Evolutionary conservation across 2,888 invertebrate genomes (phyloP).

Genomic region (Eurytoma californica): DNA sequence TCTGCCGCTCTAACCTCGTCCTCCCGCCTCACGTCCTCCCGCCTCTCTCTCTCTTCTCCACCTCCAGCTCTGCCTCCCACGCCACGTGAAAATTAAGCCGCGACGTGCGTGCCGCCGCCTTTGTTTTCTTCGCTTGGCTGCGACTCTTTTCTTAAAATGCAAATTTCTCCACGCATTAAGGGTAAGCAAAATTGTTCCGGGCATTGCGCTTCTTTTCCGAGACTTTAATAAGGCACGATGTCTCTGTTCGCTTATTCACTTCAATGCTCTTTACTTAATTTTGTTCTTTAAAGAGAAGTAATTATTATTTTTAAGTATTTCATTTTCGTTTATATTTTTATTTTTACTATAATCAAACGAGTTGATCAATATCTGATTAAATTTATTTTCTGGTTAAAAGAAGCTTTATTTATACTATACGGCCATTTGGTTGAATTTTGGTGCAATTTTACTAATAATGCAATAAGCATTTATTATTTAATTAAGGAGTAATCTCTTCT

Average conservation of each 20-base stretch:
- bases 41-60: no score
- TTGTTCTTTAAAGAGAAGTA: neutral
- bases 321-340: neutral
- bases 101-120: neutral
- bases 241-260: neutral
- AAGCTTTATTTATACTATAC: no score
- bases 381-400: no score
- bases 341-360: no score
- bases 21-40: conserved; percentile 1
- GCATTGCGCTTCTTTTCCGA: neutral
- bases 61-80: neutral
- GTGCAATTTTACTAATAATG: no score
- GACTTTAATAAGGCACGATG: conserved; percentile 15
- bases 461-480: no score
- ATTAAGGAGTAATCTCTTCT: no score
- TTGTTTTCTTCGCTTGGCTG: no score
- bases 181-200: conserved; percentile 34
- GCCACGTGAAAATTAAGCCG: no score
- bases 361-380: no score
- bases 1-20: conserved; percentile 35
- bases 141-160: conserved; percentile 37
- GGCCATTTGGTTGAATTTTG: no score
- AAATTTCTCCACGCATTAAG: conserved; percentile 31
- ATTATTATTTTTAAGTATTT: neutral
- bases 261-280: neutral